Conservation (phyloP, 2,797 vertebrate genomes). For the Tauraco hartlaubi region DNA sequence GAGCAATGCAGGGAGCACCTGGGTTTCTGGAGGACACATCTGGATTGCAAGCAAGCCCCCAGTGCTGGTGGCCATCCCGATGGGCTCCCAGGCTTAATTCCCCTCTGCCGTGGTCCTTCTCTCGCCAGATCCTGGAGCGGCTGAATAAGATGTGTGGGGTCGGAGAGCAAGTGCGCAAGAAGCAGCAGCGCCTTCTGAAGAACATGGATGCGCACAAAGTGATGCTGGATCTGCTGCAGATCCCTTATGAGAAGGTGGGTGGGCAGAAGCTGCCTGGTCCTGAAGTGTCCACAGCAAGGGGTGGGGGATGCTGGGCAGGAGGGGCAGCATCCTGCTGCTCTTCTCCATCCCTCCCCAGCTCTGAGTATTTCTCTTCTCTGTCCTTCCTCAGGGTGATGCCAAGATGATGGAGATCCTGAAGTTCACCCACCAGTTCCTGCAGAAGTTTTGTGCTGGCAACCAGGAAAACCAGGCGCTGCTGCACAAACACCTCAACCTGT, state of each 20-base stretch:
- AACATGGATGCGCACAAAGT: conserved; percentile 99
- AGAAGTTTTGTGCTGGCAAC: conserved; percentile 96
- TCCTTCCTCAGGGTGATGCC: conserved; percentile 84
- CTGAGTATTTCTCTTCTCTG: accelerated
- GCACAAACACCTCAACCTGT: conserved; percentile 94
- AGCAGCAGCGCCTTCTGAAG: conserved; percentile 95
- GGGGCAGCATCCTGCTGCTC: neutral
- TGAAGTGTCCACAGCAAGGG: neutral
- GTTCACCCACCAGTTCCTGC: conserved; percentile 94
- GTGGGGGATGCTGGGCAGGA: accelerated
- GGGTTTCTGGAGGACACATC: neutral
- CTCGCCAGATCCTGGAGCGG: conserved; percentile 90
- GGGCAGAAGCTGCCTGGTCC: neutral
- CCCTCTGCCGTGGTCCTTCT: neutral
- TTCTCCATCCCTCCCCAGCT: neutral
- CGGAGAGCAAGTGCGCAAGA: conserved; percentile 92
- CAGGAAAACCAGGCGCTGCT: conserved; percentile 94
- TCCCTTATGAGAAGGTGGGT: conserved; percentile 91
- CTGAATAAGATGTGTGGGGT: conserved; percentile 95
- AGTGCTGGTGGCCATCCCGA: neutral
- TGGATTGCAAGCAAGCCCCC: neutral
- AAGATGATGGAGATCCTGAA: conserved; percentile 98
- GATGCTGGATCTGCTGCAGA: conserved; percentile 97
- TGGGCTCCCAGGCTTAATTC: neutral
- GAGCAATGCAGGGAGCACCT: neutral